Conservation (phyloP, 2,888 invertebrate genomes). For the Neoascia interrupta region DNA sequence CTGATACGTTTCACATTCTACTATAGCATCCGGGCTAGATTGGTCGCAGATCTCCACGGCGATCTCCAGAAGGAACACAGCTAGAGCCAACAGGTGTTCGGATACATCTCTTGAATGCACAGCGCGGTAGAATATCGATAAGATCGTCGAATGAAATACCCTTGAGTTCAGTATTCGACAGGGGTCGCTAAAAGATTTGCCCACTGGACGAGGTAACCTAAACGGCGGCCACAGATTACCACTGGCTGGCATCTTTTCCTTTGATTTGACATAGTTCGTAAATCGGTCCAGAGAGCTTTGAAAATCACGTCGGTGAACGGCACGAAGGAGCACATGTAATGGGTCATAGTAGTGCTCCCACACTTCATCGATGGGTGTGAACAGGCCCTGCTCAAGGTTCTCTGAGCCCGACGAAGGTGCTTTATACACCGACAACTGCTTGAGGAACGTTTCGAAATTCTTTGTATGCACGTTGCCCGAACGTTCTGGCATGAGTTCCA, state of each 20-base stretch:
- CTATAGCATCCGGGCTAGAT: conserved; percentile 72
- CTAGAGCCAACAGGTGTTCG: conserved; percentile 93
- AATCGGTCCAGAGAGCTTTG: conserved; percentile 97
- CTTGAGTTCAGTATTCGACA: conserved; percentile 78
- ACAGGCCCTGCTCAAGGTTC: conserved; percentile 94
- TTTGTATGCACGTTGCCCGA: conserved; percentile 94
- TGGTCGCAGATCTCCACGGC: conserved; percentile 81
- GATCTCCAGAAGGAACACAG: conserved; percentile 92
- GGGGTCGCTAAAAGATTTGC: conserved; percentile 85
- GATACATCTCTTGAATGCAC: conserved; percentile 87
- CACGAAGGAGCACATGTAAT: conserved; percentile 92
- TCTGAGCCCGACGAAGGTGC: conserved; percentile 87
- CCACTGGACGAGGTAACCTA: conserved; percentile 84
- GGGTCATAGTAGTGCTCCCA: conserved; percentile 98
- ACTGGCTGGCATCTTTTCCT: conserved; percentile 82
- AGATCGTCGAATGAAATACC: conserved; percentile 81
- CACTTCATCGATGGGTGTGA: conserved; percentile 91
- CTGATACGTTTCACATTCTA: conserved; percentile 75
- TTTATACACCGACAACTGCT: conserved; percentile 91
- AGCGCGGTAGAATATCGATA: conserved; percentile 91
- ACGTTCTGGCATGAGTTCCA: conserved; percentile 97
- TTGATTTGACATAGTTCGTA: conserved; percentile 86
- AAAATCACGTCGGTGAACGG: conserved; percentile 95
- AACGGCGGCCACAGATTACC: conserved; percentile 90
- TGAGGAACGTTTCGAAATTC: conserved; percentile 92